A percentile compares a stretch with the other conserved stretches of the same genome.
Evolutionary conservation across 2,797 vertebrate genomes (phyloP).

Genomic region (Champsocephalus esox): DNA sequence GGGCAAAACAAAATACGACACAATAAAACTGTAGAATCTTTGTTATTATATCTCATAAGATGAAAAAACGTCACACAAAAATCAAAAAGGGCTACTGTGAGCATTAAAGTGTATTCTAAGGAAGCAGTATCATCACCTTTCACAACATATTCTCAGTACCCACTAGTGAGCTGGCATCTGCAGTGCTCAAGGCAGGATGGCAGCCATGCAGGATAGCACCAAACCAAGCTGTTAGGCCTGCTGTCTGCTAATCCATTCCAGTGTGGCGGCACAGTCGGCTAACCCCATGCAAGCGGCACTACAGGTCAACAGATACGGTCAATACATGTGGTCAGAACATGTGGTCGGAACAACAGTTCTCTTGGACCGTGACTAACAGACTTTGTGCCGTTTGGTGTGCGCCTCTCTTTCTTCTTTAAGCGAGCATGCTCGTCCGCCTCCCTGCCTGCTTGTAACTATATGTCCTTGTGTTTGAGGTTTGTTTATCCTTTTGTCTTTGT

Average conservation of each 20-base stretch:
- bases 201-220: conserved; percentile 75
- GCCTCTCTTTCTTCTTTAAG: not conserved
- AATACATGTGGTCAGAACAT: conserved; percentile 80
- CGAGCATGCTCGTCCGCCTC: conserved; percentile 1
- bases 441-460: conserved; percentile 19
- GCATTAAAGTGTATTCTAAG: conserved; percentile 43
- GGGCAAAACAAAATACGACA: conserved; percentile 24
- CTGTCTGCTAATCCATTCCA: conserved; percentile 84
- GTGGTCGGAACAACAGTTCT: conserved; percentile 75
- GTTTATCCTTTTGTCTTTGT: conserved; percentile 66
- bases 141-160: conserved; percentile 65
- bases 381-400: conserved; percentile 23
- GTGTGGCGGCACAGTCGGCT: conserved; percentile 70
- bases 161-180: conserved; percentile 84
- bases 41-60: not conserved
- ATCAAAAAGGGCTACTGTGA: conserved; percentile 33
- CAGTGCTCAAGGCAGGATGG: conserved; percentile 84
- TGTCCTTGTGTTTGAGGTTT: conserved; percentile 17
- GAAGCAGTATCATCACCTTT: conserved; percentile 66
- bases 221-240: conserved; percentile 84
- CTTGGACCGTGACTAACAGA: conserved; percentile 69
- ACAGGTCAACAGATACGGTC: conserved; percentile 79
- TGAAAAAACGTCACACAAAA: conserved; percentile 14
- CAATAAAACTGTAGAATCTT: conserved; percentile 39
- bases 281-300: conserved; percentile 69